These are phyloP conservation scores for Hormaphis cornu DNA, from an alignment of 1,140 invertebrate genomes.

Conservation along the genomic window DNA sequence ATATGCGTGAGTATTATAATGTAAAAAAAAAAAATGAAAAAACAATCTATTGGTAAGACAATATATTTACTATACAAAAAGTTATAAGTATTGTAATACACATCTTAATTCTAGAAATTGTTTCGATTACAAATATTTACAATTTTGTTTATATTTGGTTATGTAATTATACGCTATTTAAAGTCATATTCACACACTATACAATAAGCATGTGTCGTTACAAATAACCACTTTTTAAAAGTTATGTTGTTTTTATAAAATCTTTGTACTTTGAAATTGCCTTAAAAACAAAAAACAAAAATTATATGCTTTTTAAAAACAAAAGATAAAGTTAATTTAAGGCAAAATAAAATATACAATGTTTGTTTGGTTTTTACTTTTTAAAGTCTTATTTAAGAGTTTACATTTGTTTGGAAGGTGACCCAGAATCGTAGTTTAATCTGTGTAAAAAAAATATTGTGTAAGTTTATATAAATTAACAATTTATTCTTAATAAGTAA, in stretches of 20 bases:
- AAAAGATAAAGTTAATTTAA: constrained; percentile 6
- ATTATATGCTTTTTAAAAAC: neutral
- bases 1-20: constrained; percentile 10
- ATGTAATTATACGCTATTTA: neutral
- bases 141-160: neutral
- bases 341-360: constrained; percentile 29
- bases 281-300: constrained; percentile 15
- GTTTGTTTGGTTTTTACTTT: constrained; percentile 1
- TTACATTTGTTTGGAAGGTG: constrained; percentile 29
- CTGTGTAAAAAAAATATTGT: constrained; percentile 17
- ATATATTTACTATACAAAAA: neutral
- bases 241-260: too few species aligned
- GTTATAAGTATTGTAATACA: neutral
- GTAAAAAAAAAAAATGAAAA: constrained; percentile 25
- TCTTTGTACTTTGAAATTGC: too few species aligned
- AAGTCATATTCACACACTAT: neutral
- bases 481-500: neutral
- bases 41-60: constrained; percentile 1
- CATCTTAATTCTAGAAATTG: neutral
- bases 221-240: neutral
- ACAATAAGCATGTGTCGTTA: neutral
- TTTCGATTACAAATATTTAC: constrained; percentile 12
- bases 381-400: constrained; percentile 1
- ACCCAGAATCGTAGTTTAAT: constrained; percentile 30
- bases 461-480: neutral